Base-by-base conservation (phyloP, 2,113 vertebrate species). In the Vulpes ferrilata region DNA sequence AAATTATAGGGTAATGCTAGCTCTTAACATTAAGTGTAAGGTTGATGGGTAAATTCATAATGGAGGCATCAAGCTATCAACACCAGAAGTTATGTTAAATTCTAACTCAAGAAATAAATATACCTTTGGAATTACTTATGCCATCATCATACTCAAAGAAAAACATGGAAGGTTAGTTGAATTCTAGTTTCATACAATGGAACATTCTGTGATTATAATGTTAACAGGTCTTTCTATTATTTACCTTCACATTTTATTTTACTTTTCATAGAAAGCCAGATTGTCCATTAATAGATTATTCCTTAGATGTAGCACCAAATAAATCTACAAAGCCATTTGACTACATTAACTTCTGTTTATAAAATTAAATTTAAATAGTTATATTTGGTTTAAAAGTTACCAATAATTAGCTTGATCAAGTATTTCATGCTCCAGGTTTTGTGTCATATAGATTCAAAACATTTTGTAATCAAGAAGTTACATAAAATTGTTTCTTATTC, bases 231-330 rank as follows among this genome's bases (percentile, higher is more conserved):
- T 91, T 82, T 90, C 6, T 25, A 60, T 4, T 51, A 43, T 88
- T 57, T 60, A 95, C 22, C 5, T 86, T 57, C 11, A 62, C 7
- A 80, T 78, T 90, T 93, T 83, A 73, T 64, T 95, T 96, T 80
- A 88, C 0, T 57, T 5, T 43, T 93, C 10, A 60, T 38, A 74
- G 5, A 15, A 74, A 79, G 2, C 8, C 6, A 71, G 10, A 71
- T 57, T 79, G 78, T 57, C 0, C 9, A 53, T 53, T 81, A 79
- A 59, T 22, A 73, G 5, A 79, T 12, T 79, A 30, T 53, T 65
- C 19, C 6, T 95, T 6, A 13, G 83, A 30, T 48, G 2, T 60
- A 84, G 32, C 4, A 89, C 43, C 25, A 80, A 53, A 71, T 69
- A 78, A 82, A 86, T 84, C 22, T 78, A 51, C 5, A 83, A 62